Evolutionary conservation across 2,888 invertebrate genomes (phyloP), one percentile per base, ranked within the genome.

Genomic region (Nemoura dubitans): DNA sequence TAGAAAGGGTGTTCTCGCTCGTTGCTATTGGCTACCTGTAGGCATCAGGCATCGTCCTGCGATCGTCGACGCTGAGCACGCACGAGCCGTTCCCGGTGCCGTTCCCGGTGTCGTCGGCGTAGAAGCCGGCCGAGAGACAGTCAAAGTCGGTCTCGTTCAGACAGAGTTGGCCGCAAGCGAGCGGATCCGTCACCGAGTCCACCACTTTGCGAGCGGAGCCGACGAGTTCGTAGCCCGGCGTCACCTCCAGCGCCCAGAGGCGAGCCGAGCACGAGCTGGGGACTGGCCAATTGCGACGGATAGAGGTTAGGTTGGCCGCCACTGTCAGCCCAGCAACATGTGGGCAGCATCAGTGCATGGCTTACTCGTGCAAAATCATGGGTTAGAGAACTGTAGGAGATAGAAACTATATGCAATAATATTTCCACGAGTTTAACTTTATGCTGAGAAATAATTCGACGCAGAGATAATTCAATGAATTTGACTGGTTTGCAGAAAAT

Each of bases 211-310:
- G 93, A 88, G 94, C 94, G 89, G 95, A 94, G 21, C 95, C 94
- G 86, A 96, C 93, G 89, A 97, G 91, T 89, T 95, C 94, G 89
- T 95, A 95, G 16, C 97, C 96, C 14, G 96, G 95, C 85, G 95
- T 95, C 89, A 94, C 93, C 90, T 97, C 97, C 85, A 96, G 92
- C 36, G 94, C 93, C 97, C 97, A 97, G 89, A 95, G 93, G 87
- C 94, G 94, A 10, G 92, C 91, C 84, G 92, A 92, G 90, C 96
- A 96, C 80, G 89, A 90, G 30, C 90, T 89, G 81, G 94, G 93
- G 89, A 94, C 94, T 94, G 87, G 10, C 16, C 3, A 21, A 59
- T 21, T 7, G 2, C 59, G 36, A 36, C 10, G 3, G 36, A 59
- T 59, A 21, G 28, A 88, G 88, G 89, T 85, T 88, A 87, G 29